A percentile compares a stretch with the other conserved stretches of the same genome.
Conservation (phyloP, 2,888 invertebrate genomes). For the Mimas tiliae region DNA sequence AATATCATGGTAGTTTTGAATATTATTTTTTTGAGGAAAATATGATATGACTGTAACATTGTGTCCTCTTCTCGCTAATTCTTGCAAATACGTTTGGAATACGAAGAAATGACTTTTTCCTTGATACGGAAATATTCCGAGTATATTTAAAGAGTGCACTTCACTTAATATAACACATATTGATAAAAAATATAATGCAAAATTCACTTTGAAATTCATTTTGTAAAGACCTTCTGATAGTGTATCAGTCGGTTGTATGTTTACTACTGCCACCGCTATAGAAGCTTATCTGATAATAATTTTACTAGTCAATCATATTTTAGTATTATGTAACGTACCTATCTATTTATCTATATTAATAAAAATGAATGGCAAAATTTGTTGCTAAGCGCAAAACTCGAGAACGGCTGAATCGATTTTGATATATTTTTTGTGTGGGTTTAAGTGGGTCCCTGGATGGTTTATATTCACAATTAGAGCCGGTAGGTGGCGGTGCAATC, state of each 20-base stretch:
- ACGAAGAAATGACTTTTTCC: conserved; percentile 89
- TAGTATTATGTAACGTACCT: too few relatives aligned
- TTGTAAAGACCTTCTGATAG: background rate
- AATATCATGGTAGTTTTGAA: conserved; percentile 64
- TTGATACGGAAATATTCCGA: conserved; percentile 86
- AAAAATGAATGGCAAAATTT: too few relatives aligned
- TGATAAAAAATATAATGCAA: background rate
- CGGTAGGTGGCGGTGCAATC: too few relatives aligned
- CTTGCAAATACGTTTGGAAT: conserved; percentile 84
- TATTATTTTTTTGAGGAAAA: conserved; percentile 77
- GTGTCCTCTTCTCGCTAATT: conserved; percentile 86
- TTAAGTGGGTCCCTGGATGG: too few relatives aligned
- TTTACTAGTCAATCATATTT: too few relatives aligned
- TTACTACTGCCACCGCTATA: background rate
- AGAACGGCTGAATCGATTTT: too few relatives aligned
- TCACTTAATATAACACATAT: conserved; percentile 55
- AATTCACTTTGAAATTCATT: conserved; percentile 2
- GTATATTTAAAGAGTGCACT: conserved; percentile 72
- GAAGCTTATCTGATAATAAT: too few relatives aligned
- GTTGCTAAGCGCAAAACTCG: too few relatives aligned
- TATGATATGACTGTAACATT: conserved; percentile 87
- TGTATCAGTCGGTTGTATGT: background rate
- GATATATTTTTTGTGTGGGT: too few relatives aligned
- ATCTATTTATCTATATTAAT: too few relatives aligned
- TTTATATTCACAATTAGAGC: too few relatives aligned